These are phyloP conservation scores for Poeciliopsis retropinna DNA, from an alignment of 2,113 vertebrate genomes.

Conservation along the genomic window DNA sequence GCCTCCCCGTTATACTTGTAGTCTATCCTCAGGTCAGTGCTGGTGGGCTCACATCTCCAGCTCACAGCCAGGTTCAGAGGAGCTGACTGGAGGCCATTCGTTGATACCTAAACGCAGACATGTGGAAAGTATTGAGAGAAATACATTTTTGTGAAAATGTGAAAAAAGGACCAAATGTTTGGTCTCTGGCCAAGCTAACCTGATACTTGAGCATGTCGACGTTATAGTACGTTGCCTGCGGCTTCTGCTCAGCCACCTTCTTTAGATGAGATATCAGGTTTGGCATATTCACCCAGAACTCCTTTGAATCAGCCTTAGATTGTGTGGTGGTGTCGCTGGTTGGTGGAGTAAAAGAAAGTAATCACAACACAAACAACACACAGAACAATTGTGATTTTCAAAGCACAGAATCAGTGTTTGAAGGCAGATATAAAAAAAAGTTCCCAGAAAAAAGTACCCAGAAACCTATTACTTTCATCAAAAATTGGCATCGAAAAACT, in stretches of 20 bases:
- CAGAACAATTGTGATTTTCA: background rate
- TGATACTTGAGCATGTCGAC: slow-evolving; percentile 99
- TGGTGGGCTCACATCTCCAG: slow-evolving; percentile 93
- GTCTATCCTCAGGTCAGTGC: slow-evolving; percentile 96
- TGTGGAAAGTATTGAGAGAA: background rate
- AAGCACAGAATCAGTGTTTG: background rate
- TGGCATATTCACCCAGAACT: slow-evolving; percentile 99
- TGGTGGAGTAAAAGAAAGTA: slow-evolving; percentile 4
- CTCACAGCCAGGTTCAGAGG: slow-evolving; percentile 95
- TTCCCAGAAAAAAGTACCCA: no score
- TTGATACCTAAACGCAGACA: slow-evolving; percentile 84
- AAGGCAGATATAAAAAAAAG: no score
- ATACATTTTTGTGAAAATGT: background rate
- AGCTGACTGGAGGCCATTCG: slow-evolving; percentile 91
- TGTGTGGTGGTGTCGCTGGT: slow-evolving; percentile 87
- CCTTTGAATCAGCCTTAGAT: slow-evolving; percentile 85
- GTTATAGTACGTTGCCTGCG: slow-evolving; percentile 98
- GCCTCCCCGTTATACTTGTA: slow-evolving; percentile 97
- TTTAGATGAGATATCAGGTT: slow-evolving; percentile 96
- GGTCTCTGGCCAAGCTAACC: slow-evolving; percentile 73
- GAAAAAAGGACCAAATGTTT: background rate
- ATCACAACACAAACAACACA: slow-evolving; percentile 4
- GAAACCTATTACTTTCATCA: no score
- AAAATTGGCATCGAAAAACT: no score
- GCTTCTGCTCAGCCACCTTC: slow-evolving; percentile 98